Percentiles rank a stretch among this genome's conserved stretches.
Evolutionary conservation across 2,888 invertebrate genomes (phyloP).

Genomic region (Phasia obesa): DNA sequence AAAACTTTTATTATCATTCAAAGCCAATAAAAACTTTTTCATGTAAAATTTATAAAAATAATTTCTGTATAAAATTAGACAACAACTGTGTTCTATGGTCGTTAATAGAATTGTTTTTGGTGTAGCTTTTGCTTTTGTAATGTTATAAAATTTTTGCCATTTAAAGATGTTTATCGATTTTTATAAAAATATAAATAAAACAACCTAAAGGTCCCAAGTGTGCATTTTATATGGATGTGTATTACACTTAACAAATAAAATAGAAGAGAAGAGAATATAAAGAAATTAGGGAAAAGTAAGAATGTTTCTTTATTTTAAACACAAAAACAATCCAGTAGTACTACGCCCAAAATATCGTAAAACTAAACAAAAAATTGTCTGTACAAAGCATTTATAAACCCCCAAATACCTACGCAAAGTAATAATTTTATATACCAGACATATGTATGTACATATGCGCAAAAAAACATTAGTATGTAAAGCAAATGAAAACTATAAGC

Average conservation of each 20-base stretch:
- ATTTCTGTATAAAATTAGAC: constrained; percentile 21
- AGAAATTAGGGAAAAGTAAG: constrained; percentile 2
- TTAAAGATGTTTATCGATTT: constrained; percentile 73
- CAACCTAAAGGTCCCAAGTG: constrained; percentile 56
- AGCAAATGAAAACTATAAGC: neutral
- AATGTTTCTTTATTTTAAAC: constrained; percentile 20
- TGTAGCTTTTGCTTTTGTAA: constrained; percentile 73
- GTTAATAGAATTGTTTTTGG: constrained; percentile 35
- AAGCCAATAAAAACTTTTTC: constrained; percentile 20
- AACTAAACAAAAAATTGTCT: constrained; percentile 8
- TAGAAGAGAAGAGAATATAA: constrained; percentile 8
- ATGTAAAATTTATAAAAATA: neutral
- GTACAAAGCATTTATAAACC: neutral
- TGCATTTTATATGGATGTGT: constrained; percentile 39
- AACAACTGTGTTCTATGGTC: constrained; percentile 57
- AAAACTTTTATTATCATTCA: neutral
- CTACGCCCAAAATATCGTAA: constrained; percentile 63
- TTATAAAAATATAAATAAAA: constrained; percentile 47
- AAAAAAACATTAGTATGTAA: neutral
- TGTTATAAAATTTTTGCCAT: constrained; percentile 78
- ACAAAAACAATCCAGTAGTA: constrained; percentile 16
- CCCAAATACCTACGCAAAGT: constrained; percentile 7
- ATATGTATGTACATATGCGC: neutral
- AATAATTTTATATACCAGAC: neutral
- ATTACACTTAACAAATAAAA: neutral